These are phyloP conservation scores for Eristalis intricaria DNA, from an alignment of 2,888 invertebrate species.

Conservation along the genomic window DNA sequence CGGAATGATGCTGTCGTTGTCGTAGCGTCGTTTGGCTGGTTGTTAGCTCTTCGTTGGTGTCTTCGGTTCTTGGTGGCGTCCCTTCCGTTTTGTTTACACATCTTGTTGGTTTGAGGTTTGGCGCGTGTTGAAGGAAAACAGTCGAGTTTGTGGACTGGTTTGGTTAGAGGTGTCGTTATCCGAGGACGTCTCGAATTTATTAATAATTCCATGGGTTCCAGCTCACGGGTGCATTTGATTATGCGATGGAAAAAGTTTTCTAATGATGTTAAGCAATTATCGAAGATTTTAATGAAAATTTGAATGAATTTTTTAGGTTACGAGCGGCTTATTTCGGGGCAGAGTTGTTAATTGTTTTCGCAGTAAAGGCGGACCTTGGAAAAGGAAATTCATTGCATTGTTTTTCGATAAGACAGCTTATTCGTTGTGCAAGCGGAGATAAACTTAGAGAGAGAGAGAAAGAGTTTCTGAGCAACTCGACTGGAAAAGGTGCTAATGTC, in stretches of 20 bases:
- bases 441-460: too few relatives aligned
- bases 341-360: not conserved
- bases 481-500: too few relatives aligned
- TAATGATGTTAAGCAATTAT: conserved; percentile 32
- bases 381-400: not conserved
- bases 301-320: not conserved
- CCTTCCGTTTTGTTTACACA: conserved; percentile 39
- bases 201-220: conserved; percentile 43
- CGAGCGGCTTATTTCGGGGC: not conserved
- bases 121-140: conserved; percentile 33
- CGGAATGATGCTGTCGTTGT: not conserved
- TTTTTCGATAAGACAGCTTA: too few relatives aligned
- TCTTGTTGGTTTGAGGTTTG: conserved; percentile 62
- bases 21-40: not conserved
- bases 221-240: conserved; percentile 28
- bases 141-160: not conserved
- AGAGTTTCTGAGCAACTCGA: too few relatives aligned
- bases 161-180: not conserved
- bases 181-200: conserved; percentile 21
- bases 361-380: too few relatives aligned
- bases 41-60: not conserved
- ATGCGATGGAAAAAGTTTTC: conserved; percentile 17
- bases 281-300: conserved; percentile 26
- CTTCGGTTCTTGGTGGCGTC: conserved; percentile 5
- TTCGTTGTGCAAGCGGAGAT: too few relatives aligned